Conservation (phyloP, 2,797 vertebrate genomes). For the Pogonophryne albipinna region DNA sequence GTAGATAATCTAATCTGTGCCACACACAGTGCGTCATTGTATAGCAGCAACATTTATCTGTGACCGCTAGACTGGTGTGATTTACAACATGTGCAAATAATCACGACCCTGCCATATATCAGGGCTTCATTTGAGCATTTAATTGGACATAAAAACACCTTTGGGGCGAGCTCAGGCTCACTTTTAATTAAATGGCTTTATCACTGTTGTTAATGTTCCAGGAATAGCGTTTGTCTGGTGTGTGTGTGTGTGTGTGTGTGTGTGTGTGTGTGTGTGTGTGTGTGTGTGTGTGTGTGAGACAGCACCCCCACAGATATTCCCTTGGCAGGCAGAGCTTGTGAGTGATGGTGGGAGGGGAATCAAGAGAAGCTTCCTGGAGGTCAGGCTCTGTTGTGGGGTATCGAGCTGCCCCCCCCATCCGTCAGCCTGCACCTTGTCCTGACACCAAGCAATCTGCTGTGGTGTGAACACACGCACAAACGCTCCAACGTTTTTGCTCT, state of each 20-base stretch:
- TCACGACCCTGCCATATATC: conserved; percentile 44
- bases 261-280: too few relatives aligned
- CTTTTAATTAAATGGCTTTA: conserved; percentile 78
- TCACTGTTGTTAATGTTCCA: conserved; percentile 61
- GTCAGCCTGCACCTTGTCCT: conserved; percentile 62
- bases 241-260: too few relatives aligned
- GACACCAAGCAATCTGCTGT: conserved; percentile 66
- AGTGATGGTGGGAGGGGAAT: conserved; percentile 19
- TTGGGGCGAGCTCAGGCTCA: conserved; percentile 46
- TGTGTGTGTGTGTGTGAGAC: conserved; percentile 1
- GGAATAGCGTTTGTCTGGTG: background rate
- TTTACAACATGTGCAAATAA: conserved; percentile 30
- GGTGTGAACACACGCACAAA: conserved; percentile 37
- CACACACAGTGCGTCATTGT: conserved; percentile 26
- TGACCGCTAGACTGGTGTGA: conserved; percentile 22
- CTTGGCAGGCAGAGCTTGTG: conserved; percentile 40
- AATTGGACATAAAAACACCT: conserved; percentile 70
- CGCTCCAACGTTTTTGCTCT: conserved; percentile 27
- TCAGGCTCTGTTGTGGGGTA: conserved; percentile 54
- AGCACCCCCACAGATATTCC: conserved; percentile 61
- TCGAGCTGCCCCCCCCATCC: conserved; percentile 74
- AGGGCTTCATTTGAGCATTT: conserved; percentile 62
- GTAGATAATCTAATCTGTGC: conserved; percentile 3
- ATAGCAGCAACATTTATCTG: background rate
- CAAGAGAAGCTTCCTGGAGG: conserved; percentile 50